A percentile compares a stretch with the other conserved stretches of the same genome.
Evolutionary conservation across 2,113 vertebrate genomes (phyloP).

Genomic region (Stictonetta naevosa): DNA sequence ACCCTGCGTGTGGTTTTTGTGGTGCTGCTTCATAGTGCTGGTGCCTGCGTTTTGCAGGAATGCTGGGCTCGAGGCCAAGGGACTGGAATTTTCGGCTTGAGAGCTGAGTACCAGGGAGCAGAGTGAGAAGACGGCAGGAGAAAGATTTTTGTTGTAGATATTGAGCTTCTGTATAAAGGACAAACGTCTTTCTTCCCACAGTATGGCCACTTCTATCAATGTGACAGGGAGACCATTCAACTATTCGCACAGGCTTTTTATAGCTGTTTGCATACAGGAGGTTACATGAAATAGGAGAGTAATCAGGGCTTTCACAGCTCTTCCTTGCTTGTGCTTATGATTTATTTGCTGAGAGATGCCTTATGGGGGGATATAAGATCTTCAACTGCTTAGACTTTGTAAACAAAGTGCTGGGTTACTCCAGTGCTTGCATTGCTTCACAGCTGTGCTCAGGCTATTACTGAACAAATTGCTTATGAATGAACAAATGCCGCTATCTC

Average conservation of each 20-base stretch:
- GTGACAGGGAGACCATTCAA: rapidly evolving
- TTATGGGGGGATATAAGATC: neutral
- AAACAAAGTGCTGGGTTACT: slow-evolving; percentile 36
- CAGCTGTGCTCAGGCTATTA: neutral
- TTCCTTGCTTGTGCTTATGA: neutral
- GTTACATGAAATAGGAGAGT: neutral
- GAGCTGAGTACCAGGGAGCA: neutral
- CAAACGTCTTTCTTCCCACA: neutral
- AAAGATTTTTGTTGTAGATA: neutral
- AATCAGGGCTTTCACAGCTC: rapidly evolving
- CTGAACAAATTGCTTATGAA: slow-evolving; percentile 38
- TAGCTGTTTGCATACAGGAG: rapidly evolving
- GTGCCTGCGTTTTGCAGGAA: neutral
- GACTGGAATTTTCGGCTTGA: neutral
- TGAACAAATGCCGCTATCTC: neutral
- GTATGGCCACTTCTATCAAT: neutral
- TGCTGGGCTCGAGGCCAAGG: neutral
- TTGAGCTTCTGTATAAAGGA: neutral
- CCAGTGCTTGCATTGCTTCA: rapidly evolving
- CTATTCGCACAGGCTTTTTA: rapidly evolving
- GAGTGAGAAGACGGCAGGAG: neutral
- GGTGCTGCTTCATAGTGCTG: neutral
- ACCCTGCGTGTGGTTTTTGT: neutral
- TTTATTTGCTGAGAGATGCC: neutral
- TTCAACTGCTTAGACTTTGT: neutral